These are phyloP conservation scores for Acipenser ruthenus DNA, from an alignment of 2,797 vertebrate species.

Conservation along the genomic window DNA sequence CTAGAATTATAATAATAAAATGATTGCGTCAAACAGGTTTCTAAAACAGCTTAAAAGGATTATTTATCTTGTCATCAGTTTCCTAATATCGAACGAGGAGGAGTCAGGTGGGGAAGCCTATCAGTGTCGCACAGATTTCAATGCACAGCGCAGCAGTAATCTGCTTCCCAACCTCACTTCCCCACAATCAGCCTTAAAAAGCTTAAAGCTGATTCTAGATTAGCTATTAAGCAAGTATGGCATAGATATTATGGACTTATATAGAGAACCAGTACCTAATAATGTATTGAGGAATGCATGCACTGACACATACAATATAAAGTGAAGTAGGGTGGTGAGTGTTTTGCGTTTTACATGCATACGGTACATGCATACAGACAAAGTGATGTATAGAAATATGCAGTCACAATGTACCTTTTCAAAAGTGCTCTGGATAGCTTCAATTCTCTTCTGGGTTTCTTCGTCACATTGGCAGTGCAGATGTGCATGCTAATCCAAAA, in stretches of 20 bases:
- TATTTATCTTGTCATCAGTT: background rate
- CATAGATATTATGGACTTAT: too few relatives aligned
- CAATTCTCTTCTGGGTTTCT: constrained; percentile 42
- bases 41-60: background rate
- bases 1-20: constrained; percentile 27
- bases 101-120: background rate
- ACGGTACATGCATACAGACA: too few relatives aligned
- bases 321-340: too few relatives aligned
- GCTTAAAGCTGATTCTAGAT: too few relatives aligned
- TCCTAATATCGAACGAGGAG: background rate
- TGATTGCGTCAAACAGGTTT: background rate
- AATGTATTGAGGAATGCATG: too few relatives aligned
- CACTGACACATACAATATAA: too few relatives aligned
- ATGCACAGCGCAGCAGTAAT: background rate
- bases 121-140: background rate
- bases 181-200: too few relatives aligned
- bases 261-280: too few relatives aligned
- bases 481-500: constrained; percentile 22
- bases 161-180: background rate
- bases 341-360: too few relatives aligned
- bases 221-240: too few relatives aligned
- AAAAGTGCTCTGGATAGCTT: constrained; percentile 40
- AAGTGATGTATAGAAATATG: background rate
- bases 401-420: constrained; percentile 39
- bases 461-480: constrained; percentile 55